Evolutionary conservation across 2,113 vertebrate species (phyloP).

Genomic region (Micronycteris hirsuta): DNA sequence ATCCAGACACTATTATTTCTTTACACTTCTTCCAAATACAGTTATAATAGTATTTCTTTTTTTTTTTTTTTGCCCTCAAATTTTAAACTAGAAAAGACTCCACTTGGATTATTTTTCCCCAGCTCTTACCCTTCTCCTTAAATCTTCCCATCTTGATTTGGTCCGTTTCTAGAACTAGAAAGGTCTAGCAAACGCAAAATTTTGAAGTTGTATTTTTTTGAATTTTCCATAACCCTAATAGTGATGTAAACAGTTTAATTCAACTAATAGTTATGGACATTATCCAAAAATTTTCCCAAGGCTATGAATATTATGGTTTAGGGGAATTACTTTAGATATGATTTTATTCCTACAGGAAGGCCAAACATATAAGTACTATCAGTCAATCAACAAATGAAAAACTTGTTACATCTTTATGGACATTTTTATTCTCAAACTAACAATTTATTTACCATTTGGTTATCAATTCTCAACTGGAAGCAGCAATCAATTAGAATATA

Average conservation of each 20-base stretch:
- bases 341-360: not conserved
- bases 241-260: constrained; percentile 28
- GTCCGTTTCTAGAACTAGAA: not conserved
- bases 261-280: not conserved
- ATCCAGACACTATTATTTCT: not conserved
- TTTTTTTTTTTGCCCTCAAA: not conserved
- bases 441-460: not conserved
- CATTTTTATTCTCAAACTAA: constrained; percentile 30
- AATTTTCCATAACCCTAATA: not conserved
- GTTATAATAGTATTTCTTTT: not conserved
- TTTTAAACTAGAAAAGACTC: not conserved
- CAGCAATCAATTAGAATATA: constrained; percentile 26
- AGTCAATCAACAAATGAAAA: constrained; percentile 24
- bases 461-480: not conserved
- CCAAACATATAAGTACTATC: not conserved
- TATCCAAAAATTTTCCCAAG: not conserved
- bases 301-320: not conserved
- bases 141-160: not conserved
- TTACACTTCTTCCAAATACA: not conserved
- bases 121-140: not conserved
- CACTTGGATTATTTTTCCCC: not conserved
- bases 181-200: not conserved
- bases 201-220: not conserved
- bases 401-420: not conserved
- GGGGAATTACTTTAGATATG: constrained; percentile 23